These are phyloP conservation scores for Operophtera brumata DNA, from an alignment of 2,888 invertebrate genomes.

Conservation along the genomic window DNA sequence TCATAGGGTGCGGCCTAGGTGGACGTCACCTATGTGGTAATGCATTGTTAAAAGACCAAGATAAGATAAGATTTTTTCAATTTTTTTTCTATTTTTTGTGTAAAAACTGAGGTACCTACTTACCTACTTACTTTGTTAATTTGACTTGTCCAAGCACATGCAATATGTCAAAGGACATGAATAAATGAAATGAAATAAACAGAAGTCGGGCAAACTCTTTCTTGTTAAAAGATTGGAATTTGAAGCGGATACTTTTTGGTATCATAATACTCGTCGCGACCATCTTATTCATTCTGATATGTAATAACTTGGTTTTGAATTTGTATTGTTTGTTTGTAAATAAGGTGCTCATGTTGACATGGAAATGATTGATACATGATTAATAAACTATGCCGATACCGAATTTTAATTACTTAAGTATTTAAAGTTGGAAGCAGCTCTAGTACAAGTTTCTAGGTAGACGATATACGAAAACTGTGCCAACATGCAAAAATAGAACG, in stretches of 20 bases:
- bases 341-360: not conserved
- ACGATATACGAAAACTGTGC: slow-evolving; percentile 48
- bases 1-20: too few relatives aligned
- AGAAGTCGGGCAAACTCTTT: slow-evolving; percentile 4
- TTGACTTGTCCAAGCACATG: too few relatives aligned
- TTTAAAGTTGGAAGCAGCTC: slow-evolving; percentile 1
- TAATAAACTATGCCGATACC: not conserved
- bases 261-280: too few relatives aligned
- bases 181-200: too few relatives aligned
- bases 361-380: not conserved
- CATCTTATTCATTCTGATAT: slow-evolving; percentile 11
- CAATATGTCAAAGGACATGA: too few relatives aligned
- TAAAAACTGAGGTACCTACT: too few relatives aligned
- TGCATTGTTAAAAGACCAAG: slow-evolving; percentile 5
- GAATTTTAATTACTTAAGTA: not conserved
- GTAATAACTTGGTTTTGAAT: not conserved
- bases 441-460: slow-evolving; percentile 15
- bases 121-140: too few relatives aligned
- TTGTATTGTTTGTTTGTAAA: not conserved
- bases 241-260: slow-evolving; percentile 6
- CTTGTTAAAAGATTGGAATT: slow-evolving; percentile 21
- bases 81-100: too few relatives aligned
- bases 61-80: too few relatives aligned
- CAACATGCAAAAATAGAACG: slow-evolving; percentile 71
- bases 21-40: too few relatives aligned